Base-by-base conservation (phyloP, 2,888 invertebrate genomes). In the Zeuzera pyrina region DNA sequence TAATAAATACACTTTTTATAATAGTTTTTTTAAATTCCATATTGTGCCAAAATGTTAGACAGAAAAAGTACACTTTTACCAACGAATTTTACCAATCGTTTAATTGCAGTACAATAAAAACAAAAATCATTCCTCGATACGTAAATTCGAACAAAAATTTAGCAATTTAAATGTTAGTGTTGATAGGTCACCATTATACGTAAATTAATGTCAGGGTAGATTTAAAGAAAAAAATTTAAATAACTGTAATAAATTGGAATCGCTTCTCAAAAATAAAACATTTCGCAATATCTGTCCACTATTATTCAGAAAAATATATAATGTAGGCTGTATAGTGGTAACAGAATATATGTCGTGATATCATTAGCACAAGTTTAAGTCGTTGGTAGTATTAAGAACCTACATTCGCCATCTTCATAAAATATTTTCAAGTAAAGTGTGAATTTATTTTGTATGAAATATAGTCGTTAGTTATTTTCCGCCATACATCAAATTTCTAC, bases 141-240 rank as follows among this genome's bases (percentile, higher is more conserved):
- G 72, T 76, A 73, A 76, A 52, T 53, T 60, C 51, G 66, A 74
- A 65, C 73, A 78, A 77, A 65, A 64, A 64, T 67, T 29, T 74
- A 72, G 69, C 52, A 59, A 47, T 56, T 57, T 57, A 62, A 69
- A 65, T 65, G 54, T 70, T 79, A 81, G 77, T 69, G 61, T 76
- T 76, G 60, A 72, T 81, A 81, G n/a, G 76, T 78, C 89, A 89
- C 90, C 89, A 89, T 90, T 88, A 91, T 91, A 91, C 91, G 91
- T 91, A 91, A 91, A 90, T 90, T 90, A 89, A 88, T 91, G 91
- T 91, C 91, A 91, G 91, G 91, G 91, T 91, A 81, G 79, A 78
- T 55, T 69, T 66, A 76, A 77, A 63, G 61, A 61, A 71, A 68
- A 67, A 59, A 69, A 45, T 51, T 53, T 49, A 61, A 59, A 62